phyloP scores from a whole-genome alignment of 1,140 invertebrate genomes.

The Brachionus sp. region DNA sequence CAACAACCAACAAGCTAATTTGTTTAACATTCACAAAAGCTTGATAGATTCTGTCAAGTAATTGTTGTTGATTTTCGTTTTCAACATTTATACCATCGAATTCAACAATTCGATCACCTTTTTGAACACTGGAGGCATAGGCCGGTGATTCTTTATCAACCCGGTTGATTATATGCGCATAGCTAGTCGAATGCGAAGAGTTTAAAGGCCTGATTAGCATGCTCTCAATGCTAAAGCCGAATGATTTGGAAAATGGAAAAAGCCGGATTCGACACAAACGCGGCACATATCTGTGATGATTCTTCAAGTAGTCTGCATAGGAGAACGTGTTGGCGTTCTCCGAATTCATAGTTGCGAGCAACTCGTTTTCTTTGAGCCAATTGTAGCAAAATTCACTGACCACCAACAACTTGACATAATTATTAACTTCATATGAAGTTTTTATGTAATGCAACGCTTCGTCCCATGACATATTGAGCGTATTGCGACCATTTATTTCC shows the following conservation, averaged over 20 bases:
- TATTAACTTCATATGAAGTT: constrained; percentile 33
- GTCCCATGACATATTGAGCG: not conserved
- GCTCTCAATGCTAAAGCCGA: constrained; percentile 37
- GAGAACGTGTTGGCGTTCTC: constrained; percentile 19
- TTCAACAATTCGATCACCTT: constrained; percentile 83
- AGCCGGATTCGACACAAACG: constrained; percentile 5
- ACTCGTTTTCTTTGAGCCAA: constrained; percentile 26
- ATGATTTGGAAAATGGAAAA: constrained; percentile 19
- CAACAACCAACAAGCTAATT: constrained; percentile 82
- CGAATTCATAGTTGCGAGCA: not conserved
- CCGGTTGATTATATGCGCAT: constrained; percentile 73
- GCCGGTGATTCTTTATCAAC: constrained; percentile 89
- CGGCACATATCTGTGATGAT: constrained; percentile 9
- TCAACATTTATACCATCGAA: constrained; percentile 69
- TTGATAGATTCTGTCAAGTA: constrained; percentile 65
- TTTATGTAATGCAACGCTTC: constrained; percentile 39
- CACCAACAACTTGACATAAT: constrained; percentile 34
- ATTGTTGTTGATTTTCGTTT: constrained; percentile 87
- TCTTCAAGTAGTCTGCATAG: constrained; percentile 35
- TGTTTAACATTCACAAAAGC: constrained; percentile 69
- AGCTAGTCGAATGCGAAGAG: not conserved
- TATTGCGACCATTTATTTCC: constrained; percentile 34
- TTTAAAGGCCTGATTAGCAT: not conserved
- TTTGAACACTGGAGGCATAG: constrained; percentile 76
- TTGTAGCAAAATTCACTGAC: constrained; percentile 19